These are phyloP conservation scores for Riparia riparia DNA, from an alignment of 2,113 vertebrate species.

Conservation along the genomic window DNA sequence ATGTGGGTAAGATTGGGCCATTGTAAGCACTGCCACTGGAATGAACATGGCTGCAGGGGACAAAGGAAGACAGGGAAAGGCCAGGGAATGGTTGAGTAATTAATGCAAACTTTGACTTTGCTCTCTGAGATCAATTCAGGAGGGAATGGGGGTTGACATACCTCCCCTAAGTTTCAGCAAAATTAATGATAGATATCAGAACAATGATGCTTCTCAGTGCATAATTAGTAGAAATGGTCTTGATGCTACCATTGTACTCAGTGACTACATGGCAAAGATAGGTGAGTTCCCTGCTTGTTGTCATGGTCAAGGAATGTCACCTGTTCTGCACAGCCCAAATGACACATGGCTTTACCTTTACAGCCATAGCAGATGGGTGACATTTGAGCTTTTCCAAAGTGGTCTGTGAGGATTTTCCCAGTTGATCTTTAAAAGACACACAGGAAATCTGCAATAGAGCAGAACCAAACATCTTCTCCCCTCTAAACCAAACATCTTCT, in stretches of 20 bases:
- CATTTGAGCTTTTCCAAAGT: background rate
- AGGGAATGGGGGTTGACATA: background rate
- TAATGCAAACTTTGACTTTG: background rate
- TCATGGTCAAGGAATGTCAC: background rate
- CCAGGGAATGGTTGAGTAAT: background rate
- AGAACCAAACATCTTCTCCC: background rate
- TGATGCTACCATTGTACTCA: background rate
- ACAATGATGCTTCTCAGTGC: background rate
- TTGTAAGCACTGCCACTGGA: background rate
- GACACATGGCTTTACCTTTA: background rate
- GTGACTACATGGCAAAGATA: background rate
- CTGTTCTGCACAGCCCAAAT: background rate
- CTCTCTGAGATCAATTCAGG: background rate
- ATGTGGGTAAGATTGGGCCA: accelerated
- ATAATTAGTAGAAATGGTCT: background rate
- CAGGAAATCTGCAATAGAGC: background rate
- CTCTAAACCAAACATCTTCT: background rate
- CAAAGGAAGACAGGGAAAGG: background rate
- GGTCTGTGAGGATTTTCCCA: background rate
- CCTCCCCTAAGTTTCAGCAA: background rate
- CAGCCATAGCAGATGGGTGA: background rate
- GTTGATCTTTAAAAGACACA: background rate
- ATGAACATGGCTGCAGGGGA: background rate
- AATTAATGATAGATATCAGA: background rate
- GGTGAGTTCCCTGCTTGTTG: background rate